Conservation (phyloP, 2,888 invertebrate genomes). For the Ectemnius continuus region DNA sequence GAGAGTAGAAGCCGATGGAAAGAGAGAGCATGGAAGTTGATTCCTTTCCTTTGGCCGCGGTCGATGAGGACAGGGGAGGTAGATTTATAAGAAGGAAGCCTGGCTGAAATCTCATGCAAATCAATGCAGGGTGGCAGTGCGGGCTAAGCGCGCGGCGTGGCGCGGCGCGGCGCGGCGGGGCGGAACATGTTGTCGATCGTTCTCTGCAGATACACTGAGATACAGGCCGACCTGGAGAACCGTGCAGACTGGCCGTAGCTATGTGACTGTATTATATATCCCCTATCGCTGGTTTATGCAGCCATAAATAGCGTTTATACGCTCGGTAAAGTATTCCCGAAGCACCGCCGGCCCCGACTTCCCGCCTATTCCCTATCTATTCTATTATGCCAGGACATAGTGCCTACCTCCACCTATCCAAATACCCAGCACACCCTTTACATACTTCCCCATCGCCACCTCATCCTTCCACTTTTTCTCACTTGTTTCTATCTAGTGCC, state of each 20-base stretch:
- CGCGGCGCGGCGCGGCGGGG: conserved; percentile 20
- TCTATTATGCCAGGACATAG: conserved; percentile 73
- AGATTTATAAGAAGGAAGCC: conserved; percentile 71
- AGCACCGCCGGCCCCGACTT: conserved; percentile 66
- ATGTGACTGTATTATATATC: conserved; percentile 72
- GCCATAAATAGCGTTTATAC: conserved; percentile 76
- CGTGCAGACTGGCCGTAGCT: conserved; percentile 55
- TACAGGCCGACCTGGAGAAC: conserved; percentile 56
- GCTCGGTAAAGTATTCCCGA: conserved; percentile 74
- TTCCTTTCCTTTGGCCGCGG: conserved; percentile 57
- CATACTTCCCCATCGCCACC: conserved; percentile 47
- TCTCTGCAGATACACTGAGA: conserved; percentile 63
- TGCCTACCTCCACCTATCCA: conserved; percentile 63
- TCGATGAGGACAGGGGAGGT: conserved; percentile 46
- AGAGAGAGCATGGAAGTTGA: conserved; percentile 39
- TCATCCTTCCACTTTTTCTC: conserved; percentile 44
- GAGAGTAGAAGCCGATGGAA: conserved; percentile 6
- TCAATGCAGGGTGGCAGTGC: conserved; percentile 66
- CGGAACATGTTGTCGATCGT: conserved; percentile 63
- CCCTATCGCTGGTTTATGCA: conserved; percentile 74
- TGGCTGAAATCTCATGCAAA: conserved; percentile 72
- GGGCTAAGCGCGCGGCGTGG: conserved; percentile 32
- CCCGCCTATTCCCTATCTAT: conserved; percentile 71
- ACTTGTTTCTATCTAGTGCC: conserved; percentile 12
- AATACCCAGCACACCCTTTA: conserved; percentile 41